These are phyloP conservation scores for Schmidtea mediterranea DNA, from an alignment of 1,140 invertebrate species.

Conservation along the genomic window DNA sequence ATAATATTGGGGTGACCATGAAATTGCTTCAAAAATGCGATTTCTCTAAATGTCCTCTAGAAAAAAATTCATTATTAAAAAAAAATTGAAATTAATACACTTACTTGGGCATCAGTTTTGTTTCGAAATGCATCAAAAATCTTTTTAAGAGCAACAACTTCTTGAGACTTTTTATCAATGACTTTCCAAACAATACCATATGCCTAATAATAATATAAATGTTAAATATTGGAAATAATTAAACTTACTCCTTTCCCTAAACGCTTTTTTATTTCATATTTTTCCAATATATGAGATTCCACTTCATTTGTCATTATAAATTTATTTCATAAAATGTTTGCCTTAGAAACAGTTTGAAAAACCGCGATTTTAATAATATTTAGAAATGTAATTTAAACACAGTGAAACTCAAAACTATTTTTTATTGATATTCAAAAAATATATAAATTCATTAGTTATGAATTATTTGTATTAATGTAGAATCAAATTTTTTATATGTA, in stretches of 20 bases:
- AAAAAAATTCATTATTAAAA: too few relatives aligned
- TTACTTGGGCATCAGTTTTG: constrained; percentile 34
- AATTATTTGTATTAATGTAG: too few relatives aligned
- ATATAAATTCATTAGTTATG: too few relatives aligned
- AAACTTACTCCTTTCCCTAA: constrained; percentile 54
- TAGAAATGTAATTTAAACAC: too few relatives aligned
- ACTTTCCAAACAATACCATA: constrained; percentile 98
- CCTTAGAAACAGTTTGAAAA: too few relatives aligned
- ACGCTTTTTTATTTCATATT: constrained; percentile 59
- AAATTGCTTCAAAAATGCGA: constrained; percentile 69
- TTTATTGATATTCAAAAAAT: too few relatives aligned
- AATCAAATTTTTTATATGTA: too few relatives aligned
- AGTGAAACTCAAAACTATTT: too few relatives aligned
- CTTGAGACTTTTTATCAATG: constrained; percentile 49
- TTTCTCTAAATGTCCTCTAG: constrained; percentile 59
- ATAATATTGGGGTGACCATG: constrained; percentile 79
- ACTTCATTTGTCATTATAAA: constrained; percentile 33
- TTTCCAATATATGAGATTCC: constrained; percentile 52
- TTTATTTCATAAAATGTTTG: too few relatives aligned
- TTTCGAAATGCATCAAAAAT: constrained; percentile 90
- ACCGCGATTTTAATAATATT: too few relatives aligned
- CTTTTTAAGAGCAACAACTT: constrained; percentile 84
- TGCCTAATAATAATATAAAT: constrained; percentile 32
- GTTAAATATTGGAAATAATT: background rate
- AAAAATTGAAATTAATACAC: too few relatives aligned